phyloP scores from a whole-genome alignment of 2,888 invertebrate species.

The Sceliomorpha sp. region DNA sequence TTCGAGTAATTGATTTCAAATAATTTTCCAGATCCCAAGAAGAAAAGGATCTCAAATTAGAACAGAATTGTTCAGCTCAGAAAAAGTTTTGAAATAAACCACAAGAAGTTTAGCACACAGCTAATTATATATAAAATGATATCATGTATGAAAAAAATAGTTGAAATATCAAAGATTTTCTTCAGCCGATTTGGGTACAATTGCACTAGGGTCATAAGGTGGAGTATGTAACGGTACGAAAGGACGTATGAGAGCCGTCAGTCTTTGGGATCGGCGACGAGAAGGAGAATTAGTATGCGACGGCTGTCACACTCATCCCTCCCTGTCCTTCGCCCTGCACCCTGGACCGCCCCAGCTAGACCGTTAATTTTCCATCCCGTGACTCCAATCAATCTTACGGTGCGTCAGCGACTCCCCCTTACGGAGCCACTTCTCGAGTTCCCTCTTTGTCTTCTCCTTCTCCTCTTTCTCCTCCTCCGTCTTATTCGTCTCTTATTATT shows the following conservation, averaged over 20 bases:
- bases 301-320: constrained; percentile 69
- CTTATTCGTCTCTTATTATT: constrained; percentile 9
- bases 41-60: too few relatives aligned
- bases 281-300: constrained; percentile 73
- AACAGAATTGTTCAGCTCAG: too few relatives aligned
- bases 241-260: constrained; percentile 8
- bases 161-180: constrained; percentile 1
- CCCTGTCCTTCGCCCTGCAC: constrained; percentile 29
- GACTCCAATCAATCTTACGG: constrained; percentile 73
- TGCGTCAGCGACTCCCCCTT: constrained; percentile 66
- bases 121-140: too few relatives aligned
- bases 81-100: too few relatives aligned
- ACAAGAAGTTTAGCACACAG: too few relatives aligned
- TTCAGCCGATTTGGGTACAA: constrained; percentile 7
- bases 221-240: not conserved
- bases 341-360: constrained; percentile 67
- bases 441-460: constrained; percentile 6
- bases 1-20: too few relatives aligned
- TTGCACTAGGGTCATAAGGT: not conserved
- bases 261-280: constrained; percentile 1
- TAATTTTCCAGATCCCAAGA: too few relatives aligned
- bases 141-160: too few relatives aligned
- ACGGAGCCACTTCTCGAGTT: constrained; percentile 30
- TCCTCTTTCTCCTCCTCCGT: constrained; percentile 12
- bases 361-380: constrained; percentile 80